Evolutionary conservation across 2,888 invertebrate genomes (phyloP).

Genomic region (Steinernema hermaphroditum): DNA sequence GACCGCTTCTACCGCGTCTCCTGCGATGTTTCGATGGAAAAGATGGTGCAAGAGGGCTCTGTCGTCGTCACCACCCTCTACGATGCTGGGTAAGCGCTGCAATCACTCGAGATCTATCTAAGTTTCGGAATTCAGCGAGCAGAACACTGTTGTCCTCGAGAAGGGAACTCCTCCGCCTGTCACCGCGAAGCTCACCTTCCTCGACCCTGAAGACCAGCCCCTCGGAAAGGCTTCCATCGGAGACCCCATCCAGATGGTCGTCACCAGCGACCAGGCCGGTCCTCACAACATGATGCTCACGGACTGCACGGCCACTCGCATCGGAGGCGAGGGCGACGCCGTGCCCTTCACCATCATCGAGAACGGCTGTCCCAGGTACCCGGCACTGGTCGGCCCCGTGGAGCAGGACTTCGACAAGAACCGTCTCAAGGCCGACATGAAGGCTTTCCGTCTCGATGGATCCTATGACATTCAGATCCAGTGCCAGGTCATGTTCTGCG

Average conservation of each 20-base stretch:
- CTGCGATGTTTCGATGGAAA: slow-evolving; percentile 66
- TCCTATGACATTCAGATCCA: slow-evolving; percentile 66
- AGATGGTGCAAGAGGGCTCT: slow-evolving; percentile 65
- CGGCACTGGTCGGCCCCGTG: slow-evolving; percentile 66
- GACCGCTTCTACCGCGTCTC: slow-evolving; percentile 66
- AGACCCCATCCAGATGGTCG: slow-evolving; percentile 61
- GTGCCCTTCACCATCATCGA: slow-evolving; percentile 67
- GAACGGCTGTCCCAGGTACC: slow-evolving; percentile 66
- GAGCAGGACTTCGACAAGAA: slow-evolving; percentile 66
- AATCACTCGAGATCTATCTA: too few species aligned
- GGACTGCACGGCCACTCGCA: slow-evolving; percentile 66
- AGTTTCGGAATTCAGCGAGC: slow-evolving; percentile 30
- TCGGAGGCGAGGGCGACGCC: slow-evolving; percentile 65
- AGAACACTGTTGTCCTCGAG: slow-evolving; percentile 63
- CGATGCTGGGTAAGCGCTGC: slow-evolving; percentile 64
- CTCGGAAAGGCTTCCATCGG: slow-evolving; percentile 65
- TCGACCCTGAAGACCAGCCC: slow-evolving; percentile 62
- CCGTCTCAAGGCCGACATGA: slow-evolving; percentile 64
- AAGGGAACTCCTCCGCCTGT: slow-evolving; percentile 66
- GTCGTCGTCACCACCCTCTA: slow-evolving; percentile 67
- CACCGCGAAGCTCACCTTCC: slow-evolving; percentile 63
- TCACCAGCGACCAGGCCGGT: slow-evolving; percentile 65
- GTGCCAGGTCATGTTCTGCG: slow-evolving; percentile 67
- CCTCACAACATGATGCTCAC: slow-evolving; percentile 67
- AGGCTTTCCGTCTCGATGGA: slow-evolving; percentile 67